Percentiles rank a stretch among this genome's conserved stretches.
phyloP scores from a whole-genome alignment of 1,140 invertebrate genomes.

The Prorops nasuta region DNA sequence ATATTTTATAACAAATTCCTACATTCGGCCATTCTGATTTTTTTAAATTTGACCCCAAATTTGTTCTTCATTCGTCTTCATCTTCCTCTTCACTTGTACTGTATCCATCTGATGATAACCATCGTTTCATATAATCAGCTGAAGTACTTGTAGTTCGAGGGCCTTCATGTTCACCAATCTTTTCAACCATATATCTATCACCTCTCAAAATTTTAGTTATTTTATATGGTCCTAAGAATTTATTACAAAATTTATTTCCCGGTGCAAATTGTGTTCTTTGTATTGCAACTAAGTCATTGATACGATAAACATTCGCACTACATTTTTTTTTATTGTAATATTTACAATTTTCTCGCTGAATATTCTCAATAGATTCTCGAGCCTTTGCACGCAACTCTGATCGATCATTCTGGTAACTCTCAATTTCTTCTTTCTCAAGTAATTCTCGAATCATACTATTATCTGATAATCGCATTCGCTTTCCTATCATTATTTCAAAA shows the following conservation, averaged over 20 bases:
- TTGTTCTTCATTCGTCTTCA: too few species aligned
- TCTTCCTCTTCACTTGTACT: too few species aligned
- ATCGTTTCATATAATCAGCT: constrained; percentile 38
- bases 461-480: not conserved
- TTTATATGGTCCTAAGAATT: constrained; percentile 23
- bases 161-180: constrained; percentile 27
- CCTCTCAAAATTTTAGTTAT: constrained; percentile 19
- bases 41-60: too few species aligned
- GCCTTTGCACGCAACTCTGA: not conserved
- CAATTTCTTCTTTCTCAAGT: constrained; percentile 6
- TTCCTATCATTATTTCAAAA: not conserved
- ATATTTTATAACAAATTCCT: too few species aligned
- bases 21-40: too few species aligned
- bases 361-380: constrained; percentile 4
- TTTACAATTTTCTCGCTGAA: constrained; percentile 31
- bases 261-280: constrained; percentile 25
- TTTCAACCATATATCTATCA: constrained; percentile 32
- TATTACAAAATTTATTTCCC: constrained; percentile 14
- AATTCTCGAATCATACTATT: constrained; percentile 10
- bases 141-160: constrained; percentile 26
- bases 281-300: constrained; percentile 31
- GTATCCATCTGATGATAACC: too few species aligned
- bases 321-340: constrained; percentile 17
- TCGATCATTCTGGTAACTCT: constrained; percentile 9
- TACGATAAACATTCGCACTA: constrained; percentile 6